phyloP scores from a whole-genome alignment of 2,888 invertebrate genomes.

The Seira musarum region DNA sequence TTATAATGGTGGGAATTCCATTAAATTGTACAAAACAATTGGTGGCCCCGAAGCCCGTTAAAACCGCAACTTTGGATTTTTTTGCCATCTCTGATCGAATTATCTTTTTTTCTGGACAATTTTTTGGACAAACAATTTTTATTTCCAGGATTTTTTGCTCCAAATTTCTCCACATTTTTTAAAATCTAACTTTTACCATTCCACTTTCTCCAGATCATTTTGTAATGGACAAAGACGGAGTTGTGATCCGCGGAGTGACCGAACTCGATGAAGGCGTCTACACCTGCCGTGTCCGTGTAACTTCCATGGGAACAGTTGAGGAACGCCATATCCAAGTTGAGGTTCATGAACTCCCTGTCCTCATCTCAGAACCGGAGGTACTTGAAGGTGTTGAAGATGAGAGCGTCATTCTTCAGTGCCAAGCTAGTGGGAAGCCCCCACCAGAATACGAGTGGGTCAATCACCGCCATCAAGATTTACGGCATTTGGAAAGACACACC shows the following conservation, averaged over 20 bases:
- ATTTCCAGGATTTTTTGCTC: too few relatives aligned
- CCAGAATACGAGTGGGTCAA: constrained; percentile 90
- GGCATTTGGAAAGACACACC: not conserved
- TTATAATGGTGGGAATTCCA: too few relatives aligned
- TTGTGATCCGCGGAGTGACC: constrained; percentile 83
- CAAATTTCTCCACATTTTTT: not conserved
- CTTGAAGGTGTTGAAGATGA: constrained; percentile 87
- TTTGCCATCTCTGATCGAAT: too few relatives aligned
- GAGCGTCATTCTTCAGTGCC: constrained; percentile 82
- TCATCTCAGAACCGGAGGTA: constrained; percentile 72
- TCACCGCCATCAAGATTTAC: constrained; percentile 73
- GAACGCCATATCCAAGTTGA: constrained; percentile 86
- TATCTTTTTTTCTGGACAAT: too few relatives aligned
- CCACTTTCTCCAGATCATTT: constrained; percentile 77
- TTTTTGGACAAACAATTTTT: too few relatives aligned
- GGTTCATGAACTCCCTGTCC: constrained; percentile 70
- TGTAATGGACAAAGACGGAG: constrained; percentile 82
- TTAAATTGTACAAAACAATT: too few relatives aligned
- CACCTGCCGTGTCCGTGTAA: constrained; percentile 89
- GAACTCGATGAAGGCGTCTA: constrained; percentile 90
- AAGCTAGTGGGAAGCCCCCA: constrained; percentile 87
- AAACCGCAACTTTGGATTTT: too few relatives aligned
- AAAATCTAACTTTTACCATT: not conserved
- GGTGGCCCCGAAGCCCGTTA: too few relatives aligned
- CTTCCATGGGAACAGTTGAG: constrained; percentile 84